phyloP scores from a whole-genome alignment of 2,888 invertebrate species.

The Apamea crenata region DNA sequence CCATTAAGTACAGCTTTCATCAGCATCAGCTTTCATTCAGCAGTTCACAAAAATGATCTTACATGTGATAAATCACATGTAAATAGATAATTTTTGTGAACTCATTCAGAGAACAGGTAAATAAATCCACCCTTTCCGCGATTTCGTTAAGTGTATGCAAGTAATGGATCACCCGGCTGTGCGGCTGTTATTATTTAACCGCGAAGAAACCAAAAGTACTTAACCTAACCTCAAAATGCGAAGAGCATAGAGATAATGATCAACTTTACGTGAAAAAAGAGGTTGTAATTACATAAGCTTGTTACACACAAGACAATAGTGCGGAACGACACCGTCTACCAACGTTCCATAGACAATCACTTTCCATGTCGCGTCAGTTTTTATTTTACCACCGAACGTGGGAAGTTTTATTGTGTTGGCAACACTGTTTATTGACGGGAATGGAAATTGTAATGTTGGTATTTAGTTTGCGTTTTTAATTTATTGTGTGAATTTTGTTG shows the following conservation, averaged over 20 bases:
- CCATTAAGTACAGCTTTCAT: no score
- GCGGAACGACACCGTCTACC: slow-evolving; percentile 65
- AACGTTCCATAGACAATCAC: slow-evolving; percentile 68
- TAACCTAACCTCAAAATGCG: slow-evolving; percentile 59
- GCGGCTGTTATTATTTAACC: neutral
- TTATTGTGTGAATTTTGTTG: slow-evolving; percentile 44
- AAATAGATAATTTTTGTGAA: no score
- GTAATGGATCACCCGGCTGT: no score
- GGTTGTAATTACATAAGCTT: slow-evolving; percentile 66
- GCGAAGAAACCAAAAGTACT: slow-evolving; percentile 27
- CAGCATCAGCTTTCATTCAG: no score
- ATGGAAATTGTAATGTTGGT: slow-evolving; percentile 47
- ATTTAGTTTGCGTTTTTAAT: slow-evolving; percentile 38
- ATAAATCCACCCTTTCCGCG: no score
- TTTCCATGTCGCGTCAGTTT: slow-evolving; percentile 69
- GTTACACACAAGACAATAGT: slow-evolving; percentile 67
- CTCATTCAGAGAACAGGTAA: no score
- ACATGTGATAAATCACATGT: no score
- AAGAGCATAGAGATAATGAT: slow-evolving; percentile 61
- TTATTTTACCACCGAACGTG: slow-evolving; percentile 71
- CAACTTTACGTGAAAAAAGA: slow-evolving; percentile 59
- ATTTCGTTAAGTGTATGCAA: no score
- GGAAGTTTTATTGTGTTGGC: slow-evolving; percentile 71
- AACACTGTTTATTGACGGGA: slow-evolving; percentile 68
- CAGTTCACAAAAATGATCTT: no score